Evolutionary conservation across 2,797 vertebrate genomes (phyloP).

Genomic region (Gallinago solitaria): DNA sequence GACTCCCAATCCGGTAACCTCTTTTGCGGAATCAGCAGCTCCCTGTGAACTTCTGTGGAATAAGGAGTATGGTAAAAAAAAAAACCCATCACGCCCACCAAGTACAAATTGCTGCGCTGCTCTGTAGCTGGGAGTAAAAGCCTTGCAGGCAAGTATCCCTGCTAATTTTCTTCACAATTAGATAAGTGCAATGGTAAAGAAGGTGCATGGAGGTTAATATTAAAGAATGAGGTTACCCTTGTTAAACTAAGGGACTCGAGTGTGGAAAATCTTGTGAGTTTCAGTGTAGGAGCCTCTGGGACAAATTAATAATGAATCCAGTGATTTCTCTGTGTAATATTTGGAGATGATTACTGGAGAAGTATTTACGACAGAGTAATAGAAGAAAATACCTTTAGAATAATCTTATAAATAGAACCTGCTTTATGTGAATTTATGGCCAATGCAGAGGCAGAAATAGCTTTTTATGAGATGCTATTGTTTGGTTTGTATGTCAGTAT

Average conservation of each 20-base stretch:
- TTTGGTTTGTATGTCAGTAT: background rate
- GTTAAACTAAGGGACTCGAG: background rate
- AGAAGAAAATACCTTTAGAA: background rate
- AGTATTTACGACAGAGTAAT: background rate
- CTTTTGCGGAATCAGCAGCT: background rate
- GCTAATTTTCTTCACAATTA: background rate
- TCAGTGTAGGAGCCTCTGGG: background rate
- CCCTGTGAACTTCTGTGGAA: background rate
- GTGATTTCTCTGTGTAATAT: background rate
- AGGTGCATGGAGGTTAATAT: background rate
- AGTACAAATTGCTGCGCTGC: background rate
- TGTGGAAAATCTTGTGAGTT: background rate
- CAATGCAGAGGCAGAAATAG: background rate
- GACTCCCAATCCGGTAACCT: background rate
- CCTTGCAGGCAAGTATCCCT: background rate
- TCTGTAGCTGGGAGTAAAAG: background rate
- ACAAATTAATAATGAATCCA: background rate
- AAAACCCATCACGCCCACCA: rapidly evolving
- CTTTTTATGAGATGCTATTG: background rate
- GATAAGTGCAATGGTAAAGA: background rate
- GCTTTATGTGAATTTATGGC: background rate
- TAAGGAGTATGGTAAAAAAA: background rate
- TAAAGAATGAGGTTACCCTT: background rate
- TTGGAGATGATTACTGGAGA: background rate
- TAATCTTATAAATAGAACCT: background rate